These are phyloP conservation scores for Accipiter fasciatus DNA, from an alignment of 2,797 vertebrate species.

Conservation along the genomic window DNA sequence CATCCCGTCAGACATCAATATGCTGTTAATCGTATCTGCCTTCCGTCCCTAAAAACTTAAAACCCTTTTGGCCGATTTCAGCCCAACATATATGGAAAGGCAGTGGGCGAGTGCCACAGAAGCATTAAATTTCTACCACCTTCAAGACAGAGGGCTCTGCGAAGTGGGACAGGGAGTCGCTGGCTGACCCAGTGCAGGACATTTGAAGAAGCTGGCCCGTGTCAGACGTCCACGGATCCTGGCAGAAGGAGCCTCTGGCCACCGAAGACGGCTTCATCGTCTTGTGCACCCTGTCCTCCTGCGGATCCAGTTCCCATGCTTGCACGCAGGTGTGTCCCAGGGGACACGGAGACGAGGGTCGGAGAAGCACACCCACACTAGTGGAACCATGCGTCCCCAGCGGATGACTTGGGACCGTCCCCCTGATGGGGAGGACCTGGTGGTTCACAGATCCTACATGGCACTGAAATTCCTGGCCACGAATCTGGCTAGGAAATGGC, in stretches of 20 bases:
- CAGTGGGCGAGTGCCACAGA: neutral
- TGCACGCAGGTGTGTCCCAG: rapidly evolving
- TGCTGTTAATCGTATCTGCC: neutral
- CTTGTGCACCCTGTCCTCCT: neutral
- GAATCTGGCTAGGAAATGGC: neutral
- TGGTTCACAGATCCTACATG: neutral
- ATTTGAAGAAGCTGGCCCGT: neutral
- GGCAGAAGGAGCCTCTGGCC: neutral
- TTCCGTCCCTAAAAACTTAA: neutral
- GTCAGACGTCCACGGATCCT: neutral
- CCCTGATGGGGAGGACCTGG: neutral
- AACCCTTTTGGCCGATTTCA: neutral
- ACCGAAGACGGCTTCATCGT: neutral
- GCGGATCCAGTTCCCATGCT: neutral
- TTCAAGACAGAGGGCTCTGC: neutral
- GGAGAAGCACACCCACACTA: neutral
- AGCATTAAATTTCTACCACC: neutral
- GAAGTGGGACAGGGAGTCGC: neutral
- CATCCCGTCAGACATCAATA: neutral
- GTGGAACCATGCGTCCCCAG: neutral
- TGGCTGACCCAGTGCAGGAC: neutral
- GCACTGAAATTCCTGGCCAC: neutral
- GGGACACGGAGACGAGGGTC: neutral
- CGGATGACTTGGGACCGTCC: neutral
- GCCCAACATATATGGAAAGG: neutral